phyloP scores from a whole-genome alignment of 2,888 invertebrate species.

The Ditylenchus weischeri region DNA sequence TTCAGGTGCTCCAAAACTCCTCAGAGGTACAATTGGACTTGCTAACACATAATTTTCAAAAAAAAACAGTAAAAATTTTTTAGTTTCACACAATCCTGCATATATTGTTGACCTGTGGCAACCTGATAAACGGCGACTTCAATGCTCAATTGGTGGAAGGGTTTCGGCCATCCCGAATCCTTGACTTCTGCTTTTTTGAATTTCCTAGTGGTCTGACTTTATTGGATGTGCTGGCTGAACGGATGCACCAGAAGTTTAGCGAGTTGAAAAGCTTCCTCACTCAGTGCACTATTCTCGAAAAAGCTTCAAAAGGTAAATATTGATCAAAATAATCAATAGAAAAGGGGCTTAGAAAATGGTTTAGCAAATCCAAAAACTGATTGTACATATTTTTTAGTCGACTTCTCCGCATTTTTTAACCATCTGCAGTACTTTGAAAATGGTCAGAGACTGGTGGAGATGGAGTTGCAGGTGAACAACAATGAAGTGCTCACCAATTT shows the following conservation, averaged over 20 bases:
- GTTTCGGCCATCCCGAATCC: constrained; percentile 35
- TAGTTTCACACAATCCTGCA: constrained; percentile 32
- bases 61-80: too few relatives aligned
- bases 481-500: constrained; percentile 21
- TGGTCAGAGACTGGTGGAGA: constrained; percentile 24
- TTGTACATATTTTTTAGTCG: constrained; percentile 18
- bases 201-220: constrained; percentile 20
- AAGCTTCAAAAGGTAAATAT: constrained; percentile 24
- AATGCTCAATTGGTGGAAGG: constrained; percentile 40
- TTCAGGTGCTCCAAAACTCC: constrained; percentile 28
- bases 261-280: constrained; percentile 16
- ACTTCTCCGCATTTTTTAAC: constrained; percentile 16
- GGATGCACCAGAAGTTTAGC: constrained; percentile 21
- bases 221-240: constrained; percentile 23
- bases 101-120: constrained; percentile 28
- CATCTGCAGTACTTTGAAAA: constrained; percentile 25
- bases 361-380: background rate
- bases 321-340: too few relatives aligned
- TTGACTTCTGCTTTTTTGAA: constrained; percentile 31
- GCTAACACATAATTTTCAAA: too few relatives aligned
- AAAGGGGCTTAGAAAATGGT: background rate
- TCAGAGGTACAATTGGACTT: constrained; percentile 13
- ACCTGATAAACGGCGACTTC: constrained; percentile 40
- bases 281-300: constrained; percentile 19
- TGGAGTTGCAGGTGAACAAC: constrained; percentile 18